Evolutionary conservation across 1,140 invertebrate species (phyloP).

Genomic region (Octopus sinensis): DNA sequence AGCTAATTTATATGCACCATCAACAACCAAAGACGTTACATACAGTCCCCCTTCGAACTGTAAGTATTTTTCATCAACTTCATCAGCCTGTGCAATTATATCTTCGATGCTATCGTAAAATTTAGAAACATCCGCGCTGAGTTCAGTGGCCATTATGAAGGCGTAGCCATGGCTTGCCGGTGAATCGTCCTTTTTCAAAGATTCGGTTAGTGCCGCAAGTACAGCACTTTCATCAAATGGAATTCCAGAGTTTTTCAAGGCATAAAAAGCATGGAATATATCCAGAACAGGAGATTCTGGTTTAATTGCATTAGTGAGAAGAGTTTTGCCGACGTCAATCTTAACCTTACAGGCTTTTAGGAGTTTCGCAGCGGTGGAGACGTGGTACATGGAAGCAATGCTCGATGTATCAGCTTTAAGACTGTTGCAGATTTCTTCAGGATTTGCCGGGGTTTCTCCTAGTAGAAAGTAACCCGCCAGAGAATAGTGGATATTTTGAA

Average conservation of each 20-base stretch:
- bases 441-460: constrained; percentile 56
- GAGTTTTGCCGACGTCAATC: constrained; percentile 18
- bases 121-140: constrained; percentile 63
- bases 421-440: constrained; percentile 59
- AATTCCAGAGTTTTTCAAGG: constrained; percentile 55
- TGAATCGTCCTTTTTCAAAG: constrained; percentile 53
- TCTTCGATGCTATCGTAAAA: constrained; percentile 82
- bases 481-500: constrained; percentile 62
- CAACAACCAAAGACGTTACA: constrained; percentile 68
- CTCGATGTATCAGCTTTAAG: constrained; percentile 56
- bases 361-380: constrained; percentile 59
- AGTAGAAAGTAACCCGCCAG: constrained; percentile 62
- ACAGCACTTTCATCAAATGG: constrained; percentile 59
- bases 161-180: constrained; percentile 74
- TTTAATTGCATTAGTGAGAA: constrained; percentile 59
- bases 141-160: constrained; percentile 73
- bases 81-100: constrained; percentile 88
- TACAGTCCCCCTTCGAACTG: constrained; percentile 89
- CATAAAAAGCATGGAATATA: constrained; percentile 54
- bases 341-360: constrained; percentile 52
- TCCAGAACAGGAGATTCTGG: constrained; percentile 48
- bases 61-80: constrained; percentile 79
- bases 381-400: constrained; percentile 62
- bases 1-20: constrained; percentile 72
- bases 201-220: constrained; percentile 38